A percentile compares a stretch with the other conserved stretches of the same genome.
phyloP scores from a whole-genome alignment of 2,888 invertebrate species.

The Protonemura montana region DNA sequence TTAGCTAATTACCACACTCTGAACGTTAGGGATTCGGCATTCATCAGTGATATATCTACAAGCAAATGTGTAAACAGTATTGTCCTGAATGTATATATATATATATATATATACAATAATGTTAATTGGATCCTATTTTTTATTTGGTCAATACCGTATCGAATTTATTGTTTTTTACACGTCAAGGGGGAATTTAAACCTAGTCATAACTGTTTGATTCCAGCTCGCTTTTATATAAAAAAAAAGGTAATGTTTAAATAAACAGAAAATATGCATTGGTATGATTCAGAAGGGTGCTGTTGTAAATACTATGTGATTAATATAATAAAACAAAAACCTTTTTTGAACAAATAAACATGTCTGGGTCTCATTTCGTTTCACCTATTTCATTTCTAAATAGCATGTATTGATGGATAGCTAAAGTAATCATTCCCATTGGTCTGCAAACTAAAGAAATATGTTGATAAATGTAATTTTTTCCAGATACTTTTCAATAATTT shows the following conservation, averaged over 20 bases:
- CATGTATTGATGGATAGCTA: neutral
- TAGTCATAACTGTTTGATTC: conserved; percentile 46
- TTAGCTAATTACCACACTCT: conserved; percentile 7
- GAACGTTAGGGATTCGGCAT: conserved; percentile 18
- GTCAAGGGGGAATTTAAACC: conserved; percentile 36
- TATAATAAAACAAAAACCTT: conserved; percentile 35
- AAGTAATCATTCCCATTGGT: neutral
- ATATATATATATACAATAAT: conserved; percentile 9
- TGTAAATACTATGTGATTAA: conserved; percentile 45
- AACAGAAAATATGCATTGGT: conserved; percentile 45
- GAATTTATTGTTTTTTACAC: conserved; percentile 27
- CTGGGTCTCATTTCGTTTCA: neutral
- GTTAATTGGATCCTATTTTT: conserved; percentile 26
- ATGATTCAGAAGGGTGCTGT: conserved; percentile 47
- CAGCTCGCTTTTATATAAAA: conserved; percentile 44
- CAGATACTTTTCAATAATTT: neutral
- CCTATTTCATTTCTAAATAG: neutral
- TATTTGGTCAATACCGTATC: neutral
- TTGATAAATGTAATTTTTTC: neutral
- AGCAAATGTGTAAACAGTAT: conserved; percentile 28
- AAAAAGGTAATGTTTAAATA: conserved; percentile 23
- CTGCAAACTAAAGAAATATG: neutral
- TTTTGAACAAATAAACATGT: conserved; percentile 8
- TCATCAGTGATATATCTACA: conserved; percentile 37
- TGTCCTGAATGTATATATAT: conserved; percentile 26